Conservation (phyloP, 1,140 invertebrate species). For the Lasaia peninsularis region DNA sequence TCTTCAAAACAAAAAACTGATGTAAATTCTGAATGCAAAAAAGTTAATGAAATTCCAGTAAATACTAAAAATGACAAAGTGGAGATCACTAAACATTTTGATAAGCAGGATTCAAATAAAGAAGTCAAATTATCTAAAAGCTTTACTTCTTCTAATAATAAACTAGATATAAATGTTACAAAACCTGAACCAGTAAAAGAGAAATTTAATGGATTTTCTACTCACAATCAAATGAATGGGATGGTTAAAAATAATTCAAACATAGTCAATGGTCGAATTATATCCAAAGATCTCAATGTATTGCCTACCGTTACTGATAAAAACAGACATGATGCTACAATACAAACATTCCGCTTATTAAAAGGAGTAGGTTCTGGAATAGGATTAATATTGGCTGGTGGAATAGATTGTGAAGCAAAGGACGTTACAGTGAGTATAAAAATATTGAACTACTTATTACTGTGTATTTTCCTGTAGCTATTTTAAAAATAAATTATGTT, state of each 20-base stretch:
- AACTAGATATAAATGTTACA: neutral
- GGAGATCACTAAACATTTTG: conserved; percentile 31
- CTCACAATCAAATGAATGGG: neutral
- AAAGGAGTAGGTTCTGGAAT: conserved; percentile 84
- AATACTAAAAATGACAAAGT: conserved; percentile 53
- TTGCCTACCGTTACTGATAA: neutral
- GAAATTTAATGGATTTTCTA: conserved; percentile 18
- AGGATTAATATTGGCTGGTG: conserved; percentile 91
- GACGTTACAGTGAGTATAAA: conserved; percentile 87
- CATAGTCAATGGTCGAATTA: conserved; percentile 12
- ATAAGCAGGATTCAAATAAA: neutral
- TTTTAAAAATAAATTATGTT: conserved; percentile 28
- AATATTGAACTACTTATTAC: conserved; percentile 13
- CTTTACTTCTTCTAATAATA: neutral
- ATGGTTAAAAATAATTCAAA: conserved; percentile 30
- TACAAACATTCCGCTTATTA: conserved; percentile 52
- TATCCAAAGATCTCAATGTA: conserved; percentile 4
- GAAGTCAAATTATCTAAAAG: conserved; percentile 21
- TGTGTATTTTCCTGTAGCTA: neutral
- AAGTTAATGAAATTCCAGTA: conserved; percentile 46
- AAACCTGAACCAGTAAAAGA: conserved; percentile 23
- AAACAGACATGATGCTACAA: conserved; percentile 29
- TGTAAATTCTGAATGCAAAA: conserved; percentile 35
- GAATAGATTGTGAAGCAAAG: conserved; percentile 92
- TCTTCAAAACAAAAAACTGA: conserved; percentile 57